These are phyloP conservation scores for Drosophila mayaguana DNA, from an alignment of 2,888 invertebrate species.

Conservation along the genomic window DNA sequence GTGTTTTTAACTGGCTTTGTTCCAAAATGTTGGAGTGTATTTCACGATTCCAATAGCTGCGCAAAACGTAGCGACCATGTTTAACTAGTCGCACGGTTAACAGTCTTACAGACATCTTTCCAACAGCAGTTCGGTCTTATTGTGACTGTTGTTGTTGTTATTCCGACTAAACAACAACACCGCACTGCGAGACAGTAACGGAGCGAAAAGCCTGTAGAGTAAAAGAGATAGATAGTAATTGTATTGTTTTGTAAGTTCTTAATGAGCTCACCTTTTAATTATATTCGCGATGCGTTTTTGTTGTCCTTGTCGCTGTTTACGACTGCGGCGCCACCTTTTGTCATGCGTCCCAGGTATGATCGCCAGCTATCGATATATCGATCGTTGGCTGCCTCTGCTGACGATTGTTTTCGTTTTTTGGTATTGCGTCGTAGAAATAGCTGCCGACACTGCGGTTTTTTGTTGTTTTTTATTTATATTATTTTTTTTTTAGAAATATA, in stretches of 20 bases:
- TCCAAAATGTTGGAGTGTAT: slow-evolving; percentile 86
- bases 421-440: slow-evolving; percentile 58
- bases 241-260: background rate
- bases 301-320: slow-evolving; percentile 33
- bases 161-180: slow-evolving; percentile 22
- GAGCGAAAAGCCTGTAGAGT: background rate
- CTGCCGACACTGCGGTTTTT: slow-evolving; percentile 25
- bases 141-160: slow-evolving; percentile 17
- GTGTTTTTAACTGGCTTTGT: slow-evolving; percentile 80
- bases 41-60: slow-evolving; percentile 86
- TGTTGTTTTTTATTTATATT: background rate
- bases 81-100: slow-evolving; percentile 86
- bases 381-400: slow-evolving; percentile 20
- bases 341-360: slow-evolving; percentile 41
- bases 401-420: slow-evolving; percentile 13
- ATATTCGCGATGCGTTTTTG: slow-evolving; percentile 10
- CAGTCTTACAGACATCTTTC: slow-evolving; percentile 87
- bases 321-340: slow-evolving; percentile 38
- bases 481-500: slow-evolving; percentile 26
- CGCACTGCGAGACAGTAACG: background rate
- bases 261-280: slow-evolving; percentile 40
- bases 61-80: slow-evolving; percentile 87
- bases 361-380: slow-evolving; percentile 39
- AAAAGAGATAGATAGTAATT: background rate
- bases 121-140: slow-evolving; percentile 23